phyloP scores from a whole-genome alignment of 2,888 invertebrate genomes.

The Chloroclysta siterata region DNA sequence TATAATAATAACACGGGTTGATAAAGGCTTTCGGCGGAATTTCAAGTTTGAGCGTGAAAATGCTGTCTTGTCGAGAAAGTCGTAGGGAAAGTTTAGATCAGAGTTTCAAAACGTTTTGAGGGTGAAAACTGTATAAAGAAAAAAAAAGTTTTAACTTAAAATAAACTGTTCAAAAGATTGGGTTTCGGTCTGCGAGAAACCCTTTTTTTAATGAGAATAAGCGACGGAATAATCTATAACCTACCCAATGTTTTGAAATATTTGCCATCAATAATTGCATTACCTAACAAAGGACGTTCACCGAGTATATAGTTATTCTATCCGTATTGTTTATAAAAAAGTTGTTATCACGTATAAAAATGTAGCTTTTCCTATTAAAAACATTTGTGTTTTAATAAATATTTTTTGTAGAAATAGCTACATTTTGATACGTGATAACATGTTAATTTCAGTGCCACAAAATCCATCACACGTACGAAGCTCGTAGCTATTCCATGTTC shows the following conservation, averaged over 20 bases:
- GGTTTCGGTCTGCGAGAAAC: not conserved
- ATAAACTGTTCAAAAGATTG: not conserved
- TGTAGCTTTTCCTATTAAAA: not conserved
- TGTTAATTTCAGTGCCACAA: not conserved
- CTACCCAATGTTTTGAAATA: not conserved
- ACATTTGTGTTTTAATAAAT: not conserved
- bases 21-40: constrained; percentile 16
- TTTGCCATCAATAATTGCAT: not conserved
- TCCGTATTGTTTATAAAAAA: not conserved
- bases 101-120: constrained; percentile 14
- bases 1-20: constrained; percentile 24
- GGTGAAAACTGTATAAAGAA: constrained; percentile 7
- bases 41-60: constrained; percentile 18
- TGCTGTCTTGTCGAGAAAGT: constrained; percentile 18
- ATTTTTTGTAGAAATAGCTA: no score
- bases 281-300: not conserved
- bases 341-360: not conserved
- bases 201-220: no score
- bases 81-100: constrained; percentile 12
- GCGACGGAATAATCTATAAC: not conserved
- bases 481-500: constrained; percentile 14
- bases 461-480: not conserved
- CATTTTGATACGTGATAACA: no score
- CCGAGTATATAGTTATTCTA: not conserved
- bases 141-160: not conserved